Evolutionary conservation across 2,888 invertebrate species (phyloP).

Genomic region (Microctonus brassicae): DNA sequence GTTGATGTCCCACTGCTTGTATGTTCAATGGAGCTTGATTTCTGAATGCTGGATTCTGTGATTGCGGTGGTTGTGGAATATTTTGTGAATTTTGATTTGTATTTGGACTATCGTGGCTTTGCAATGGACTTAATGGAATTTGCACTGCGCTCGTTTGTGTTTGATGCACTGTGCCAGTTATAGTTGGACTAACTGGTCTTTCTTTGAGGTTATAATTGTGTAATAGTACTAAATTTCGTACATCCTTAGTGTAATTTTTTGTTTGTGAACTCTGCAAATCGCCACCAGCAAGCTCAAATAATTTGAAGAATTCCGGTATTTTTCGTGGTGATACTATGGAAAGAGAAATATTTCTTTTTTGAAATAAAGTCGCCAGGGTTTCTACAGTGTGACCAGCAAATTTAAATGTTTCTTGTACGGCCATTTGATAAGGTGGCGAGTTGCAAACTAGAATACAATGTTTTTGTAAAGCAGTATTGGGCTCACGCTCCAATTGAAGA

Average conservation of each 20-base stretch:
- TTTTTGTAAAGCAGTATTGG: constrained; percentile 73
- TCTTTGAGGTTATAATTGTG: constrained; percentile 73
- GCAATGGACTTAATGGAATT: constrained; percentile 72
- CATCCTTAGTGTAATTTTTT: constrained; percentile 93
- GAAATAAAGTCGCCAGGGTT: constrained; percentile 82
- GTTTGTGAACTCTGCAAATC: constrained; percentile 83
- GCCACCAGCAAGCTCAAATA: constrained; percentile 92
- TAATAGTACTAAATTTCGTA: constrained; percentile 81
- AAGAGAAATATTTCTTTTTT: constrained; percentile 86
- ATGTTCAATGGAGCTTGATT: constrained; percentile 61
- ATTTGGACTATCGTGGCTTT: constrained; percentile 73
- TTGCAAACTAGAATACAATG: constrained; percentile 90
- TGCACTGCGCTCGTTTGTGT: constrained; percentile 60
- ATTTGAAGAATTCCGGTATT: constrained; percentile 85
- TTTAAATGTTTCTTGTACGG: constrained; percentile 81
- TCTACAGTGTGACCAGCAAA: constrained; percentile 87
- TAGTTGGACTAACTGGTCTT: constrained; percentile 77
- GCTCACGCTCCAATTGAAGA: constrained; percentile 75
- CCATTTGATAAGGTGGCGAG: constrained; percentile 91
- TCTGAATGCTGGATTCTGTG: constrained; percentile 68
- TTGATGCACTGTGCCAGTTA: constrained; percentile 71
- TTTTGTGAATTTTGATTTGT: constrained; percentile 65
- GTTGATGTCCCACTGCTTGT: constrained; percentile 36
- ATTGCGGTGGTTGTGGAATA: constrained; percentile 62
- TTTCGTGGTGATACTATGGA: constrained; percentile 92